phyloP scores from a whole-genome alignment of 2,113 vertebrate genomes.

The Phaethon lepturus region DNA sequence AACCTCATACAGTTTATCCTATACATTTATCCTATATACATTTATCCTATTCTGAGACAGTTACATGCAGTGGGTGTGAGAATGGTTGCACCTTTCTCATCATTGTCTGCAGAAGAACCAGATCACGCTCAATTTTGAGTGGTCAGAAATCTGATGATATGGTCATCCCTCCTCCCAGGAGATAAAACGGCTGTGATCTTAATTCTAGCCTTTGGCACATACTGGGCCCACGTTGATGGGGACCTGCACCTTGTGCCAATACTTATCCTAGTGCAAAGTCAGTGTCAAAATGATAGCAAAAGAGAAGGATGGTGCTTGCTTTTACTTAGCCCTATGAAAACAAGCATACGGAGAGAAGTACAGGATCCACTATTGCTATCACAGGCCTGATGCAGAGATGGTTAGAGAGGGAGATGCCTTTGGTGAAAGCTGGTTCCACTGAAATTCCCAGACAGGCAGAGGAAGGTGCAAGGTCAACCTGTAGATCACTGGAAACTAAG shows the following conservation, averaged over 20 bases:
- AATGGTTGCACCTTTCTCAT: neutral
- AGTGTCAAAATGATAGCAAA: neutral
- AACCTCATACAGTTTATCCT: no score
- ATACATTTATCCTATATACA: no score
- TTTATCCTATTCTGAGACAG: neutral
- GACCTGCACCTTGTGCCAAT: neutral
- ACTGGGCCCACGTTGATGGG: neutral
- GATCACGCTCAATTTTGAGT: neutral
- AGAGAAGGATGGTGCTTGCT: neutral
- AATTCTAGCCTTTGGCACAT: neutral
- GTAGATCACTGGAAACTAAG: slow-evolving; percentile 63
- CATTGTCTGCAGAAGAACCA: neutral
- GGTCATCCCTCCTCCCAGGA: neutral
- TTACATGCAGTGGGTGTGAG: neutral
- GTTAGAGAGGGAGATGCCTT: neutral
- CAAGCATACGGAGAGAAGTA: neutral
- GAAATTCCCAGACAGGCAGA: neutral
- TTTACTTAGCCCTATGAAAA: neutral
- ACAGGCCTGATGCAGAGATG: neutral
- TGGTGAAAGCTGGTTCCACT: neutral
- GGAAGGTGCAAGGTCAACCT: slow-evolving; percentile 70
- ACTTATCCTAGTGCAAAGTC: neutral
- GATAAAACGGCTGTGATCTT: neutral
- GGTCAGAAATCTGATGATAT: neutral
- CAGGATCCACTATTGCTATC: neutral